phyloP scores from a whole-genome alignment of 2,888 invertebrate species.

The Podabrus alpinus region DNA sequence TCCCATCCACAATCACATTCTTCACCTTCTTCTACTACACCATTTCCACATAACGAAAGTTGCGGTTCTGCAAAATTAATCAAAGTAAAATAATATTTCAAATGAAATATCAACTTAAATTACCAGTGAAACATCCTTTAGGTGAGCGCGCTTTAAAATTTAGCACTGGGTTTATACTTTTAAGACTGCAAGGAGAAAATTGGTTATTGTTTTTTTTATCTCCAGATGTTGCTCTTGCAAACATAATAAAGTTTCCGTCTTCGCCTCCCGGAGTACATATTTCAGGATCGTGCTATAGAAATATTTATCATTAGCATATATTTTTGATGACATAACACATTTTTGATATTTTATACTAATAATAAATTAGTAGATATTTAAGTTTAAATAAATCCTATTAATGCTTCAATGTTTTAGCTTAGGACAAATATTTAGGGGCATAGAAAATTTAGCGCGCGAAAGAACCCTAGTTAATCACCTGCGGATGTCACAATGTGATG shows the following conservation, averaged over 20 bases:
- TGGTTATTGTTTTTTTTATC: conserved; percentile 97
- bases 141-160: conserved; percentile 88
- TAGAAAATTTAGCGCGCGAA: too few relatives aligned
- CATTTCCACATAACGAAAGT: conserved; percentile 96
- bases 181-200: conserved; percentile 92
- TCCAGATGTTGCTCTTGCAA: conserved; percentile 96
- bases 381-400: too few relatives aligned
- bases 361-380: too few relatives aligned
- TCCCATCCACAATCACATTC: conserved; percentile 99
- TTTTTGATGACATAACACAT: too few relatives aligned
- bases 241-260: conserved; percentile 99
- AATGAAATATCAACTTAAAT: conserved; percentile 27
- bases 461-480: too few relatives aligned
- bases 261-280: conserved; percentile 93
- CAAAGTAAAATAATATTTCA: not conserved
- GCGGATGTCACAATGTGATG: too few relatives aligned
- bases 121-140: conserved; percentile 92
- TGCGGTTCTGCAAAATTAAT: conserved; percentile 72
- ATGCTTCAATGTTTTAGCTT: too few relatives aligned
- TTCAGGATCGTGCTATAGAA: conserved; percentile 86
- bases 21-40: conserved; percentile 95
- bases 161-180: conserved; percentile 89
- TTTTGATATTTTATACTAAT: too few relatives aligned
- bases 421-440: too few relatives aligned
- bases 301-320: not conserved